Conservation (phyloP, 1,140 invertebrate species). For the Procambarus clarkii region DNA sequence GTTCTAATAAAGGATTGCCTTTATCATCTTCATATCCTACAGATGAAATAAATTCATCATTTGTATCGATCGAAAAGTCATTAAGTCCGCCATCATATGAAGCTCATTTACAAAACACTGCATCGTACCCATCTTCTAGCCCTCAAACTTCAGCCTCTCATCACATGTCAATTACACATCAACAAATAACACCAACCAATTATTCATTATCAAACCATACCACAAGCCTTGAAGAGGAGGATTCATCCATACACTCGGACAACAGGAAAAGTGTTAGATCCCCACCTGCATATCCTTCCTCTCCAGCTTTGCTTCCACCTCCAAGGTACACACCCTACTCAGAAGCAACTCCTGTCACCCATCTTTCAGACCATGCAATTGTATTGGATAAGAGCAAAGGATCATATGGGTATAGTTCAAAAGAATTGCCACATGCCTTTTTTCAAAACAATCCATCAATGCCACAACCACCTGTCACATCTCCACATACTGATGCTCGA, state of each 20-base stretch:
- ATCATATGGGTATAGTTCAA: slow-evolving; percentile 22
- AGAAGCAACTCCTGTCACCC: slow-evolving; percentile 4
- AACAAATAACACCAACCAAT: slow-evolving; percentile 32
- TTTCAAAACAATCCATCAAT: slow-evolving; percentile 36
- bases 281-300: slow-evolving; percentile 50
- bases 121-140: slow-evolving; percentile 18
- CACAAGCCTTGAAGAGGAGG: slow-evolving; percentile 13
- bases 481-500: background rate
- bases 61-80: slow-evolving; percentile 33
- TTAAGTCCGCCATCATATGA: slow-evolving; percentile 58
- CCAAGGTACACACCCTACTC: slow-evolving; percentile 27
- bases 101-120: slow-evolving; percentile 41
- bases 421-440: slow-evolving; percentile 18
- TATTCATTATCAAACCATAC: slow-evolving; percentile 40
- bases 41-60: slow-evolving; percentile 16
- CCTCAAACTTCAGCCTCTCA: background rate
- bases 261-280: slow-evolving; percentile 16
- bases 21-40: slow-evolving; percentile 24
- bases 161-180: background rate
- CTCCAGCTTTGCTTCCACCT: slow-evolving; percentile 21
- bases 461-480: background rate
- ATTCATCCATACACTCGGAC: slow-evolving; percentile 8
- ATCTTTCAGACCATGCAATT: slow-evolving; percentile 8
- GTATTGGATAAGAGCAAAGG: slow-evolving; percentile 26
- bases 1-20: background rate